Base-by-base conservation (phyloP, 2,113 vertebrate species). In the Pelusios castaneus region DNA sequence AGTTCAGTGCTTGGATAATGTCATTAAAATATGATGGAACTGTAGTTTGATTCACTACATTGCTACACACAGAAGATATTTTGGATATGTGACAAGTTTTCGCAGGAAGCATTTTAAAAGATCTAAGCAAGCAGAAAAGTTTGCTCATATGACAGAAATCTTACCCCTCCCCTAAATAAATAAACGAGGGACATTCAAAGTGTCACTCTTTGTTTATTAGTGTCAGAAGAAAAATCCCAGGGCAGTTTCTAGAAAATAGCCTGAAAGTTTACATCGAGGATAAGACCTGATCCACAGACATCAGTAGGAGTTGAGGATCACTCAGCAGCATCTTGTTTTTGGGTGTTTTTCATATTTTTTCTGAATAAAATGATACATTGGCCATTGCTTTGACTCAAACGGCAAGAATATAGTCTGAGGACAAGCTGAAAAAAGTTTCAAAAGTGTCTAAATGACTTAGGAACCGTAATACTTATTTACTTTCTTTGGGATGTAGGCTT, bases 231-330 rank as follows among this genome's bases (percentile, higher is more conserved):
- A 80, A 89, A 92, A 78, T 83, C 29, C 8, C 3, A 24, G 45
- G 63, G 88, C 73, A 12, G 47, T 94, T 87, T 85, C 52, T 91
- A 58, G 88, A 92, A 91, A 92, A 78, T 51, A 92, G 54, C 7
- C 38, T 56, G 27, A 45, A 47, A 54, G 31, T 86, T 88, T 91
- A 25, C 51, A 56, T 22, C 75, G 29, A 63, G 78, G 41, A 78
- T n/a, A 47, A 11, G 51, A 12, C 41, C 29, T 83, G 76, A 67
- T 38, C 51, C 51, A 63, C 45, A 58, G 73, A 82, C 55, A 81
- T 78, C 80, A 0, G 1, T 16, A 56, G 77, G 77, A 86, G 82
- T 34, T 54, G 75, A 92, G 56, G 25, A 10, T 29, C 56, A 58
- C 56, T 27, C 27, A 58, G 21, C 56, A 58, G 21, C 56, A 58